These are phyloP conservation scores for Cynopterus sphinx DNA, from an alignment of 2,797 vertebrate species.

Conservation along the genomic window DNA sequence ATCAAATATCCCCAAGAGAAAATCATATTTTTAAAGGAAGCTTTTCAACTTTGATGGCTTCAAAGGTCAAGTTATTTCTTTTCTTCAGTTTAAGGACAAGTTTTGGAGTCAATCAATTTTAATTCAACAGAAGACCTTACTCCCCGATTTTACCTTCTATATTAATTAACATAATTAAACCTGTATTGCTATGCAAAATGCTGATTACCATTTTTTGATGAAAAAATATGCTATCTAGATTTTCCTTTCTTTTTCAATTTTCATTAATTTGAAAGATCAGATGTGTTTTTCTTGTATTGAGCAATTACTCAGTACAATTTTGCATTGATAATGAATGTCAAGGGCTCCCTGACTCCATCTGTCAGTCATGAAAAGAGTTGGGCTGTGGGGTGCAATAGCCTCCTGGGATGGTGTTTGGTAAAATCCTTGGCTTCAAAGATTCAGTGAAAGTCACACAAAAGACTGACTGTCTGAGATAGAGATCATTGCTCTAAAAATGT, in stretches of 20 bases:
- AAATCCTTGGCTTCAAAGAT: not conserved
- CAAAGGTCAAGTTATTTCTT: constrained; percentile 67
- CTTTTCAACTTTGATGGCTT: constrained; percentile 63
- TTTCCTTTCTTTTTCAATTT: constrained; percentile 55
- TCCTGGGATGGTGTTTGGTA: not conserved
- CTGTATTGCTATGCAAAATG: constrained; percentile 76
- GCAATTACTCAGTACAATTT: not conserved
- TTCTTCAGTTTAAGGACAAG: constrained; percentile 70
- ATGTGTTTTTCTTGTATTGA: constrained; percentile 66
- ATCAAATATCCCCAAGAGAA: constrained; percentile 61
- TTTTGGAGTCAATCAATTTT: constrained; percentile 74
- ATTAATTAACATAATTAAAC: constrained; percentile 78
- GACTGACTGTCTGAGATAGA: not conserved
- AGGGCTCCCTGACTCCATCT: not conserved
- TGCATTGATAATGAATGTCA: not conserved
- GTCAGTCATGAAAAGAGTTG: not conserved
- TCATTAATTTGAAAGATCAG: constrained; percentile 56
- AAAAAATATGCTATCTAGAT: constrained; percentile 61
- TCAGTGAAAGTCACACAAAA: not conserved
- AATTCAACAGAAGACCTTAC: constrained; percentile 72
- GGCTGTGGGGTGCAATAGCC: not conserved
- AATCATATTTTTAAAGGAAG: constrained; percentile 54
- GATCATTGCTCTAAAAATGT: not conserved
- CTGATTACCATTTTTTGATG: constrained; percentile 65
- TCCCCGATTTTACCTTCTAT: constrained; percentile 68